phyloP scores from a whole-genome alignment of 2,888 invertebrate species.

The Sepiola atlantica region DNA sequence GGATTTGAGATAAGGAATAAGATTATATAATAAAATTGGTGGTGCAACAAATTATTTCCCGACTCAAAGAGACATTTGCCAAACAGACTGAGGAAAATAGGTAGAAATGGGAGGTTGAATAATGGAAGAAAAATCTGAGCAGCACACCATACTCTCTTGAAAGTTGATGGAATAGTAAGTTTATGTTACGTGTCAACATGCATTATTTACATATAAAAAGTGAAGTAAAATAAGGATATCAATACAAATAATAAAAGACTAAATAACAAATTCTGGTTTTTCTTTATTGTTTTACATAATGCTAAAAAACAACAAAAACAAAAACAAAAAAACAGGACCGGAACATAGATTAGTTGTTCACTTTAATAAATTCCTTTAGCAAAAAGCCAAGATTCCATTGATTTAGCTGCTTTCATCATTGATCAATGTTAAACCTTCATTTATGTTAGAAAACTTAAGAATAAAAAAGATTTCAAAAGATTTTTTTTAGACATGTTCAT shows the following conservation, averaged over 20 bases:
- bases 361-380: background rate
- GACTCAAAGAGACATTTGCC: too few relatives aligned
- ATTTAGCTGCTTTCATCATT: background rate
- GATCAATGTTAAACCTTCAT: constrained; percentile 14
- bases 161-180: too few relatives aligned
- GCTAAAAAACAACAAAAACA: too few relatives aligned
- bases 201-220: too few relatives aligned
- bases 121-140: too few relatives aligned
- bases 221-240: background rate
- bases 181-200: too few relatives aligned
- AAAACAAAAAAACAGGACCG: background rate
- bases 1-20: too few relatives aligned
- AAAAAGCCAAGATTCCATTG: constrained; percentile 12
- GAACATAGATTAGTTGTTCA: background rate
- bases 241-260: background rate
- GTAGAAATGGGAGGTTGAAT: too few relatives aligned
- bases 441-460: background rate
- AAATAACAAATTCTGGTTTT: background rate
- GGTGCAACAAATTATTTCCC: too few relatives aligned
- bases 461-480: constrained; percentile 9
- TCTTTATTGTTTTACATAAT: background rate
- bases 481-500: constrained; percentile 16
- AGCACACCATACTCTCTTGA: too few relatives aligned
- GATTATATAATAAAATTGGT: too few relatives aligned
- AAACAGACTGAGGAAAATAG: too few relatives aligned